Evolutionary conservation across 1,140 invertebrate genomes (phyloP).

Genomic region (Drosophila rhopaloa): DNA sequence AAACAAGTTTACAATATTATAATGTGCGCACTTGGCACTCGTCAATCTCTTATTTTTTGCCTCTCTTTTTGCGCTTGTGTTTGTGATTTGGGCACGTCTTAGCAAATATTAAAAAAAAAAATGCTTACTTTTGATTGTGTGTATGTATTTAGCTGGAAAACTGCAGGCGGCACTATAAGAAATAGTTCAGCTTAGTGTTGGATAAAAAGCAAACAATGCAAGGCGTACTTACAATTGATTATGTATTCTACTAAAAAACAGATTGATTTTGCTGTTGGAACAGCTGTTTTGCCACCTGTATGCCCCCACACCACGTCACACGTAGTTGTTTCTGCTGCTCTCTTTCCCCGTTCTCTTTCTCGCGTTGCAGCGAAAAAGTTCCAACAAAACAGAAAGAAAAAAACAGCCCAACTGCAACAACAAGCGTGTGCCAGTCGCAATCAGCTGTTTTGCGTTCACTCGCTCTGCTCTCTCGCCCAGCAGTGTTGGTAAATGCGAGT

Average conservation of each 20-base stretch:
- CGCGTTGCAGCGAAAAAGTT: slow-evolving; percentile 36
- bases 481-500: slow-evolving; percentile 65
- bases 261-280: slow-evolving; percentile 63
- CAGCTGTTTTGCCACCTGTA: slow-evolving; percentile 75
- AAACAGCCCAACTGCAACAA: slow-evolving; percentile 42
- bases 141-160: slow-evolving; percentile 36
- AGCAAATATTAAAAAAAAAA: slow-evolving; percentile 43
- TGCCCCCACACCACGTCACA: slow-evolving; percentile 69
- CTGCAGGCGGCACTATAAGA: slow-evolving; percentile 59
- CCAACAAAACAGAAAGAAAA: slow-evolving; percentile 21
- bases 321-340: slow-evolving; percentile 35
- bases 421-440: slow-evolving; percentile 36
- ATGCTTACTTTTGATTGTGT: slow-evolving; percentile 51
- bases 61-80: slow-evolving; percentile 15
- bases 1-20: slow-evolving; percentile 84
- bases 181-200: slow-evolving; percentile 55
- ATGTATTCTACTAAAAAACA: slow-evolving; percentile 40
- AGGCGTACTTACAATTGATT: slow-evolving; percentile 51
- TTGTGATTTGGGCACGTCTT: slow-evolving; percentile 63
- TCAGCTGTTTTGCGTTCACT: slow-evolving; percentile 63
- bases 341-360: slow-evolving; percentile 48
- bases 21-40: slow-evolving; percentile 78
- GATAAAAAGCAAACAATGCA: slow-evolving; percentile 32
- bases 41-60: slow-evolving; percentile 44
- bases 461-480: slow-evolving; percentile 21